Evolutionary conservation across 2,113 vertebrate species (phyloP), one percentile per base, ranked within the genome.

Genomic region (Willisornis vidua): DNA sequence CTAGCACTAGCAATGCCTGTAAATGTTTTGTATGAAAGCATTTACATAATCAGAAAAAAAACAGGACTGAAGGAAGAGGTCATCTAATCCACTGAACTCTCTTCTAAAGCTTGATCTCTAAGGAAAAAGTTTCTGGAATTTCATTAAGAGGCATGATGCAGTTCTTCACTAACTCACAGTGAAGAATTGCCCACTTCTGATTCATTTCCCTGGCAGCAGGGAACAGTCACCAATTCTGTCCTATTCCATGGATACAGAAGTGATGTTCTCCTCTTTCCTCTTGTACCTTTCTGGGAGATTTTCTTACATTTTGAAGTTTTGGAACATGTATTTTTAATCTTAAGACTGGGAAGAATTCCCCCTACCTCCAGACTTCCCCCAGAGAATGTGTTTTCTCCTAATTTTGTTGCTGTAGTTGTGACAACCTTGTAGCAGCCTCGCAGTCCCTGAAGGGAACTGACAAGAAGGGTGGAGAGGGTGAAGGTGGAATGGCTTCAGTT

Each of bases 1-100:
- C 55, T 52, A 17, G 33, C 35, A 29, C 8, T 26, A 63, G 25
- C 23, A 52, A 10, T 48, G 29, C 31, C 63, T 77, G 58, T 89
- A 70, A 89, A 71, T 87, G 46, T 55, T 77, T 86, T n/a, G 43
- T 59, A 74, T 89, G 61, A 59, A 78, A 94, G 11, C 8, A 39
- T 71, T 87, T 68, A 46, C 28, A 3, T 63, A 51, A 91, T 26
- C 58, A 63, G 83, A 62, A 87, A 76, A 71, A 63, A 74, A 63
- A 4, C 3, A 13, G 9, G 12, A 19, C 35, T 71, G 68, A 67
- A 67, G 51, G 35, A 75, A 72, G 70, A 91, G 57, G 81, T 91
- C 87, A 63, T 63, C 61, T 87, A 51, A 87, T 95, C 35, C 24
- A 65, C 51, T 67, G 35, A 87, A 71, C 57, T 78, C 43, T 45